A percentile compares a stretch with the other conserved stretches of the same genome.
Conservation (phyloP, 2,888 invertebrate genomes). For the Clostera curtula region DNA sequence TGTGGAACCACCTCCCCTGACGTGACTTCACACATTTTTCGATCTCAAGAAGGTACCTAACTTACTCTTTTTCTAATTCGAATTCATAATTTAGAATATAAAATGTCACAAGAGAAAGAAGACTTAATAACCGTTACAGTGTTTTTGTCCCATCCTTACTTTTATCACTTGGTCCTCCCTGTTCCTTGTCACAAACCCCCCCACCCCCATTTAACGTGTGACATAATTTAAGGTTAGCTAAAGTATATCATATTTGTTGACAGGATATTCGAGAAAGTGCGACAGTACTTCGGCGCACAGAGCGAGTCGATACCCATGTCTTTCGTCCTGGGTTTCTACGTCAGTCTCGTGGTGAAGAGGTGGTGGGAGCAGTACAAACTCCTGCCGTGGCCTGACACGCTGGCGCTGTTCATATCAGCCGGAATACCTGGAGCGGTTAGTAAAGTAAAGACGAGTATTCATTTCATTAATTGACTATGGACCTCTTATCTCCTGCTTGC, state of each 20-base stretch:
- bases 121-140: no score
- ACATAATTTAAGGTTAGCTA: background rate
- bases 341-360: conserved; percentile 90
- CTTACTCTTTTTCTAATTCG: no score
- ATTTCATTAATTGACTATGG: conserved; percentile 20
- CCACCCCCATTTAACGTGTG: background rate
- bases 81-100: no score
- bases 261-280: conserved; percentile 91
- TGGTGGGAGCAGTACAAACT: conserved; percentile 98
- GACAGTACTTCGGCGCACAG: conserved; percentile 89
- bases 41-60: no score
- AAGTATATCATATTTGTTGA: conserved; percentile 26
- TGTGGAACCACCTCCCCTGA: no score
- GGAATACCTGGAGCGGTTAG: conserved; percentile 93
- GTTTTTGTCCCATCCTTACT: no score
- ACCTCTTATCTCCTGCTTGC: no score
- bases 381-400: conserved; percentile 94
- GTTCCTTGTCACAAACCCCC: no score
- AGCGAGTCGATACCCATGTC: conserved; percentile 95
- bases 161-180: no score
- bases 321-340: conserved; percentile 96
- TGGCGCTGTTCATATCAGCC: conserved; percentile 93
- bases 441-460: conserved; percentile 57
- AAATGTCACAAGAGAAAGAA: no score
- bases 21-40: no score